Evolutionary conservation across 1,140 invertebrate genomes (phyloP).

Genomic region (Gryllus bimaculatus): DNA sequence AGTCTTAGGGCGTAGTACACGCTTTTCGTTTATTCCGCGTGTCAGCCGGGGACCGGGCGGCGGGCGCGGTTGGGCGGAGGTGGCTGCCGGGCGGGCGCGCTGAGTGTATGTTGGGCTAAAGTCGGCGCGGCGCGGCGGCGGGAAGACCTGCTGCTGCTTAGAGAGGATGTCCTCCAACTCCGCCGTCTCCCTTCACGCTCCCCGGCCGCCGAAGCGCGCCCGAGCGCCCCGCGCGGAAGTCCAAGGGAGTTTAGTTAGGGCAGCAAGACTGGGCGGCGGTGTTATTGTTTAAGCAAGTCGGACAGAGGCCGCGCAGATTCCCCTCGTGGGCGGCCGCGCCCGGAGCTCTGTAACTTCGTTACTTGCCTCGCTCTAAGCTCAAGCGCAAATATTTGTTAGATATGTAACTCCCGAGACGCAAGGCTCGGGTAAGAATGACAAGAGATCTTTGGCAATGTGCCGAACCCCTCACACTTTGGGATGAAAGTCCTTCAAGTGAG

Average conservation of each 20-base stretch:
- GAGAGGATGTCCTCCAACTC: not conserved
- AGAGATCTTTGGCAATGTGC: not conserved
- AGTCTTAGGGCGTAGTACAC: too few species aligned
- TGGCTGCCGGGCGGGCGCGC: too few species aligned
- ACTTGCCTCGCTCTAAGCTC: not conserved
- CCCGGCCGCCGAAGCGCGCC: not conserved
- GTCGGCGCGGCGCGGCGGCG: too few species aligned
- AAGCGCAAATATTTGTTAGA: not conserved
- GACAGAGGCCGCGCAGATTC: not conserved
- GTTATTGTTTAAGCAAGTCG: constrained; percentile 1
- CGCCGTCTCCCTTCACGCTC: not conserved
- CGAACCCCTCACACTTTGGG: not conserved
- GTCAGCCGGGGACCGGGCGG: too few species aligned
- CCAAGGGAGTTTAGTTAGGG: not conserved
- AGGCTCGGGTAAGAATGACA: not conserved
- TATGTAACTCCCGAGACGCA: not conserved
- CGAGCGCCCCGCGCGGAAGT: not conserved
- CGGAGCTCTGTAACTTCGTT: not conserved
- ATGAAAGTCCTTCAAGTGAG: not conserved
- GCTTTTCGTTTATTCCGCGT: too few species aligned
- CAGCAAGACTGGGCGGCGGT: not conserved
- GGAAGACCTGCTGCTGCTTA: not conserved
- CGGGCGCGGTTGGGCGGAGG: too few species aligned
- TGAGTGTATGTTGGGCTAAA: too few species aligned
- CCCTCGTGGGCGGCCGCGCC: not conserved